These are phyloP conservation scores for Theretra japonica DNA, from an alignment of 2,888 invertebrate species.

Conservation along the genomic window DNA sequence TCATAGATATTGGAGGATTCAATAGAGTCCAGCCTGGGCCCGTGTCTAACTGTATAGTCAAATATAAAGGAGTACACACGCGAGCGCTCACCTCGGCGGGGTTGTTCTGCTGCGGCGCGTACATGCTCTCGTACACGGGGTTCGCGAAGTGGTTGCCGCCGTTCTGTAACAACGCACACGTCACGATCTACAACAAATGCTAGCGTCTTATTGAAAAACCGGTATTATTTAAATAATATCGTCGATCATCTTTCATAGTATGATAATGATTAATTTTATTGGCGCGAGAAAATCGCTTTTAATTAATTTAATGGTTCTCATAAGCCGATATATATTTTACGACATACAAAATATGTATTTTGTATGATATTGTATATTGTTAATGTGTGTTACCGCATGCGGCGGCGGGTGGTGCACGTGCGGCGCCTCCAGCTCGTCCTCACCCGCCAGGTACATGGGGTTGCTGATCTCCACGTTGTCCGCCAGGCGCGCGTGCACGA, in stretches of 20 bases:
- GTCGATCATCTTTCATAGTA: background rate
- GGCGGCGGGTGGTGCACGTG: conserved; percentile 38
- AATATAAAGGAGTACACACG: background rate
- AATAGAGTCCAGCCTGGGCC: no score
- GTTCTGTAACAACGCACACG: conserved; percentile 56
- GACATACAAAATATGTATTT: background rate
- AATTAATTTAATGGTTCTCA: background rate
- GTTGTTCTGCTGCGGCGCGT: conserved; percentile 71
- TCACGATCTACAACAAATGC: background rate
- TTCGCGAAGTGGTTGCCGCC: conserved; percentile 91
- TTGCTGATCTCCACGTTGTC: conserved; percentile 94
- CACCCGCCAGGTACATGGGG: conserved; percentile 92
- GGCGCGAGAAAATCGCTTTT: background rate
- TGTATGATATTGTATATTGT: background rate
- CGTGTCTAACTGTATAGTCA: no score
- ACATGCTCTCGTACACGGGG: conserved; percentile 94
- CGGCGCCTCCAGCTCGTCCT: conserved; percentile 83
- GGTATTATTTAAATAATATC: no score
- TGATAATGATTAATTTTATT: background rate
- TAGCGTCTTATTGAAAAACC: no score
- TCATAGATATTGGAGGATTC: background rate
- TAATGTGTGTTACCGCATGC: conserved; percentile 37
- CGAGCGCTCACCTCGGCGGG: conserved; percentile 56
- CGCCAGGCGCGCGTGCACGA: conserved; percentile 91
- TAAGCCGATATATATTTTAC: background rate